Conservation (phyloP, 1,140 invertebrate species). For the Drosophila busckii region DNA sequence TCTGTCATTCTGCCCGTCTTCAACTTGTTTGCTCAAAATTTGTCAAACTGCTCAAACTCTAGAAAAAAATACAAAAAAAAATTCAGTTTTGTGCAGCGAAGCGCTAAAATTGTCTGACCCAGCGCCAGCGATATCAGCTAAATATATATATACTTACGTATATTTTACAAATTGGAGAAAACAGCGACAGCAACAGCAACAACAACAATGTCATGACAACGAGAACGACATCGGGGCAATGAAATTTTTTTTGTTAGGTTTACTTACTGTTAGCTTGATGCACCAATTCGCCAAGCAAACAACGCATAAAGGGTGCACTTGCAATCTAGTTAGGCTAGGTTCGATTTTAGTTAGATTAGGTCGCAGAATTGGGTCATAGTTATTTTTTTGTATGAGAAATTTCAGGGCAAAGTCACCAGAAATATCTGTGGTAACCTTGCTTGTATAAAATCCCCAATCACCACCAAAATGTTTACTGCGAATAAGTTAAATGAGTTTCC, state of each 20-base stretch:
- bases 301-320: conserved; percentile 10
- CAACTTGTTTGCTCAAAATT: conserved; percentile 51
- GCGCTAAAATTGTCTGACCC: conserved; percentile 44
- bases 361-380: too few relatives aligned
- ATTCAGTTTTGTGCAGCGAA: conserved; percentile 64
- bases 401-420: too few relatives aligned
- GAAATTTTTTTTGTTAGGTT: conserved; percentile 12
- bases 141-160: conserved; percentile 44
- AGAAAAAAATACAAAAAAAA: conserved; percentile 52
- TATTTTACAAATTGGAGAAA: conserved; percentile 73
- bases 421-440: too few relatives aligned
- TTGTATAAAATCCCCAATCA: too few relatives aligned
- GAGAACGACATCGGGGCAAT: conserved; percentile 35
- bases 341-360: too few relatives aligned
- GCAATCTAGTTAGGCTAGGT: too few relatives aligned
- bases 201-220: conserved; percentile 53
- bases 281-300: too few relatives aligned
- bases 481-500: too few relatives aligned
- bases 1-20: conserved; percentile 25
- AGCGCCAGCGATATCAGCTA: conserved; percentile 48
- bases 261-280: too few relatives aligned
- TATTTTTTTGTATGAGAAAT: too few relatives aligned
- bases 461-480: too few relatives aligned
- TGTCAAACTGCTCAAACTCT: conserved; percentile 72
- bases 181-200: conserved; percentile 35